Evolutionary conservation across 2,113 vertebrate species (phyloP).

Genomic region (Ciconia boyciana): DNA sequence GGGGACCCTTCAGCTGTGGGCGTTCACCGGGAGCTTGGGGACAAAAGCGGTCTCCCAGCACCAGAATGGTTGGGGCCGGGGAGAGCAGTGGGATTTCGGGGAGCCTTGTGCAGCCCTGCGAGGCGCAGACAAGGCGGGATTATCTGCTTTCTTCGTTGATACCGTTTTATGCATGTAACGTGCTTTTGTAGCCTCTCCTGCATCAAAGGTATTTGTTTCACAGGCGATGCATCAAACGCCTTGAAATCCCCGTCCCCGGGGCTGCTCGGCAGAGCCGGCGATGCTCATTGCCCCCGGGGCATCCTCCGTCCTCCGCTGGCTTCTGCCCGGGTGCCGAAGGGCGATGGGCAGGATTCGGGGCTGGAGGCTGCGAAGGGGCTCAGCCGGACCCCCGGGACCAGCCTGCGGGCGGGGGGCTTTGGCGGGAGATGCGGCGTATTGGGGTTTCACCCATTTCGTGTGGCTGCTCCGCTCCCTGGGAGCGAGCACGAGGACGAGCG

Average conservation of each 20-base stretch:
- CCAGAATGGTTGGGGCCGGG: rapidly evolving
- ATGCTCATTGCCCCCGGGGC: rapidly evolving
- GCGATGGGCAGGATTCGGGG: neutral
- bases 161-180: neutral
- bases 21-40: rapidly evolving
- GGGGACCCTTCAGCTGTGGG: neutral
- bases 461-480: rapidly evolving
- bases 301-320: rapidly evolving
- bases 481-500: rapidly evolving
- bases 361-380: neutral
- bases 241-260: neutral
- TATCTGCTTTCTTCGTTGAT: neutral
- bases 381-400: neutral
- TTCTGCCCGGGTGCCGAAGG: neutral
- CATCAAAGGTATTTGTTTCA: neutral
- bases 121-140: neutral
- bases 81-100: neutral
- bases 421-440: rapidly evolving
- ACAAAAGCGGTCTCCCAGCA: rapidly evolving
- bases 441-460: neutral
- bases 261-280: neutral
- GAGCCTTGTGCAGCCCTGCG: neutral
- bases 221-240: neutral
- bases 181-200: neutral
- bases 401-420: neutral